These are phyloP conservation scores for Beaufortia kweichowensis DNA, from an alignment of 2,113 vertebrate genomes.

Conservation along the genomic window DNA sequence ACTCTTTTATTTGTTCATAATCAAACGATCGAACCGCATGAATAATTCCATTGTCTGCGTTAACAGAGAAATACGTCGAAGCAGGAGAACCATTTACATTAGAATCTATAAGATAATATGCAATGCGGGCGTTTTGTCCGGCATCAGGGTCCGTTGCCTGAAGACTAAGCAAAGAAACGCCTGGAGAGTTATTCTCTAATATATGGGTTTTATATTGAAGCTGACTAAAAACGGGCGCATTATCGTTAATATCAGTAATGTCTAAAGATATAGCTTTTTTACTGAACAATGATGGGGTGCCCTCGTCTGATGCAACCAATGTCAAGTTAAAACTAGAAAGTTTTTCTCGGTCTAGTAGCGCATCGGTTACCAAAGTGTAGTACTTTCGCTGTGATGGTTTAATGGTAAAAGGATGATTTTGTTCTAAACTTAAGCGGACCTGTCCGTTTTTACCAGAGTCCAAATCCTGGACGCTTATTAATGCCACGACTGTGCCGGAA, in stretches of 20 bases:
- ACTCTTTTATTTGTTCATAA: slow-evolving; percentile 55
- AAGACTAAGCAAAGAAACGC: slow-evolving; percentile 57
- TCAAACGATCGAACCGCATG: slow-evolving; percentile 50
- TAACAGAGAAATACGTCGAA: slow-evolving; percentile 62
- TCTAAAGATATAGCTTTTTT: slow-evolving; percentile 59
- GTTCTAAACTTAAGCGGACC: slow-evolving; percentile 66
- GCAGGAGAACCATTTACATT: slow-evolving; percentile 64
- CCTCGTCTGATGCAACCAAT: slow-evolving; percentile 63
- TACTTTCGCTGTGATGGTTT: slow-evolving; percentile 66
- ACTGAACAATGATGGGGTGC: slow-evolving; percentile 58
- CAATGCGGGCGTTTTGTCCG: slow-evolving; percentile 66
- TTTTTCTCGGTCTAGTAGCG: slow-evolving; percentile 73
- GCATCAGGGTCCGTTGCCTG: slow-evolving; percentile 66
- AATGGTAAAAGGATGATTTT: slow-evolving; percentile 65
- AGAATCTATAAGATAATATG: slow-evolving; percentile 60
- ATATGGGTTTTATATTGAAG: slow-evolving; percentile 53
- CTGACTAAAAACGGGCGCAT: slow-evolving; percentile 66
- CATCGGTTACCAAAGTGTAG: slow-evolving; percentile 73
- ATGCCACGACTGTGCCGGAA: slow-evolving; percentile 68
- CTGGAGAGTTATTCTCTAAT: slow-evolving; percentile 67
- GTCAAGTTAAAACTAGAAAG: slow-evolving; percentile 64
- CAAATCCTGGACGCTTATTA: slow-evolving; percentile 74
- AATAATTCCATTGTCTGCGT: slow-evolving; percentile 48
- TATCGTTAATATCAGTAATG: slow-evolving; percentile 67
- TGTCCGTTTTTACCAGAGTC: slow-evolving; percentile 76